Evolutionary conservation across 2,888 invertebrate genomes (phyloP).

Genomic region (Chrysomela aeneicollis): DNA sequence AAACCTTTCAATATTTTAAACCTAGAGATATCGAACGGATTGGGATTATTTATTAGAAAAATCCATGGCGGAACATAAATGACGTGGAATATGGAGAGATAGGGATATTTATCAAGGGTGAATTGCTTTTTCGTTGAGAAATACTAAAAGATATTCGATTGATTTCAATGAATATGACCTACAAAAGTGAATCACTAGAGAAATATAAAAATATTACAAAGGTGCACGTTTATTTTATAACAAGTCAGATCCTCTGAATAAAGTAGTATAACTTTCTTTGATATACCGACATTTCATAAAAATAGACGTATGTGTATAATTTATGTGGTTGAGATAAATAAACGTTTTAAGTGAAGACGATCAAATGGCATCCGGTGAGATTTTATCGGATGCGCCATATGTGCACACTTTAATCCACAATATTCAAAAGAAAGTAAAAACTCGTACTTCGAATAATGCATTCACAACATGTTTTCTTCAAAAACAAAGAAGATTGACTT

Average conservation of each 20-base stretch:
- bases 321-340: slow-evolving; percentile 13
- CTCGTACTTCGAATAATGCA: background rate
- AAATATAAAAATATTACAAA: background rate
- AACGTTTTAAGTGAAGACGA: slow-evolving; percentile 8
- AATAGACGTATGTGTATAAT: background rate
- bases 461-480: no score
- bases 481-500: no score
- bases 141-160: slow-evolving; percentile 17
- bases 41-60: slow-evolving; percentile 43
- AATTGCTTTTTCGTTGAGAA: slow-evolving; percentile 23
- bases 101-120: slow-evolving; percentile 29
- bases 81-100: slow-evolving; percentile 39
- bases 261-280: background rate
- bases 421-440: background rate
- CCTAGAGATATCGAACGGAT: slow-evolving; percentile 37
- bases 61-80: slow-evolving; percentile 41
- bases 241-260: background rate
- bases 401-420: background rate
- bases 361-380: slow-evolving; percentile 10
- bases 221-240: no score
- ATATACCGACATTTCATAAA: background rate
- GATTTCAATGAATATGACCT: no score
- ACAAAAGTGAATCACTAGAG: no score
- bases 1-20: slow-evolving; percentile 23
- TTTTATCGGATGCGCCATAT: background rate